These are phyloP conservation scores for Chrysogorgia sp. DNA, from an alignment of 92 coral and sea anemone genomes.

Conservation along the genomic window DNA sequence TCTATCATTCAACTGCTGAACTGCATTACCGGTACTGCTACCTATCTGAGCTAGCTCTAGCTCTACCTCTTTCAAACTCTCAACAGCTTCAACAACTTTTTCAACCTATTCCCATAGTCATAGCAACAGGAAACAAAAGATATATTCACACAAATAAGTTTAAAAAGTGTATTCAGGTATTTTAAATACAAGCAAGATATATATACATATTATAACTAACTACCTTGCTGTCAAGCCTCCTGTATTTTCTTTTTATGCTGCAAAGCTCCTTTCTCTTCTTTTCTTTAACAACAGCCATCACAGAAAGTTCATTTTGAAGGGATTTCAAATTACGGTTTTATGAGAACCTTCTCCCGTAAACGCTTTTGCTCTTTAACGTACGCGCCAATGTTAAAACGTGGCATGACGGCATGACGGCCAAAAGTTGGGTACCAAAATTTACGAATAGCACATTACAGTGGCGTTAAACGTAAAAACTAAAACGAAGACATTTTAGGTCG, in stretches of 20 bases:
- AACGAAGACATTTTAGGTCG: too few species aligned
- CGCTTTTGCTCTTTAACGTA: not conserved
- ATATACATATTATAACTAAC: too few species aligned
- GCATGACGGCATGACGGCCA: too few species aligned
- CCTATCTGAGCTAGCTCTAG: not conserved
- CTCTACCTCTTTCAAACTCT: not conserved
- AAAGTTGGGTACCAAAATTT: too few species aligned
- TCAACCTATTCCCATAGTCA: constrained; percentile 27
- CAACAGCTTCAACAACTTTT: constrained; percentile 12
- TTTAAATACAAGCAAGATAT: not conserved
- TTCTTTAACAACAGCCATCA: not conserved
- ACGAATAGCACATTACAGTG: too few species aligned
- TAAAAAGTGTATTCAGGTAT: not conserved
- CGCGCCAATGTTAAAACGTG: not conserved
- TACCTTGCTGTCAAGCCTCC: not conserved
- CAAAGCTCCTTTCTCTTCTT: not conserved
- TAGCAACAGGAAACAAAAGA: not conserved
- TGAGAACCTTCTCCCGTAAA: not conserved
- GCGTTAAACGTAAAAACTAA: too few species aligned
- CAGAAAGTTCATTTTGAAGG: not conserved
- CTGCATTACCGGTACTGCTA: not conserved
- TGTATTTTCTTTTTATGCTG: not conserved
- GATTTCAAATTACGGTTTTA: not conserved
- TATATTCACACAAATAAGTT: not conserved
- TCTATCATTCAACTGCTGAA: constrained; percentile 6